These are phyloP conservation scores for Drosophila azteca DNA, from an alignment of 1,140 invertebrate species.

Conservation along the genomic window DNA sequence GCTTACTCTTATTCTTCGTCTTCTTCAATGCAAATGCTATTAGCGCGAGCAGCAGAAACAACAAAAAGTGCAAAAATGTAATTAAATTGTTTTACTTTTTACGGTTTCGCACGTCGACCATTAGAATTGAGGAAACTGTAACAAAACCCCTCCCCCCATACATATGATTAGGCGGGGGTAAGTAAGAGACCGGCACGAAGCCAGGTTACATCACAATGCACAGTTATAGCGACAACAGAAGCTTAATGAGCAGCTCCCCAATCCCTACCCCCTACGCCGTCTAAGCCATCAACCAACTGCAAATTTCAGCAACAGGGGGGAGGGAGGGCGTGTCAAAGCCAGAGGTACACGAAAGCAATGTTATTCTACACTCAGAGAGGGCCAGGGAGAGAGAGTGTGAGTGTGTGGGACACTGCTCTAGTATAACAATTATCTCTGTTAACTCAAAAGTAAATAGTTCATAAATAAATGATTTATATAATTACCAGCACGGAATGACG, in stretches of 20 bases:
- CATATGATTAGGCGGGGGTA: too few species aligned
- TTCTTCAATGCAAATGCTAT: conserved; percentile 59
- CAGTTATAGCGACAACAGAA: conserved; percentile 42
- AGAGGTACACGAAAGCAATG: conserved; percentile 30
- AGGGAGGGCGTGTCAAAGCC: conserved; percentile 5
- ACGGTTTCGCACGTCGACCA: conserved; percentile 65
- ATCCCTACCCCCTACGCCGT: neutral
- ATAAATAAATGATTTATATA: conserved; percentile 69
- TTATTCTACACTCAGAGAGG: conserved; percentile 27
- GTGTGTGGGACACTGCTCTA: conserved; percentile 1
- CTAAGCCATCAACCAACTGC: conserved; percentile 3
- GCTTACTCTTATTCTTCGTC: conserved; percentile 7
- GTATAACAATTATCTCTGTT: conserved; percentile 38
- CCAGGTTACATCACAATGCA: conserved; percentile 44
- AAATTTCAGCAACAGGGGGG: conserved; percentile 12
- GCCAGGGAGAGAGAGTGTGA: neutral
- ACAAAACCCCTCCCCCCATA: conserved; percentile 45
- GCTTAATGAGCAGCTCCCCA: conserved; percentile 29
- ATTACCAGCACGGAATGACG: conserved; percentile 51
- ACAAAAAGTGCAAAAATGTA: conserved; percentile 64
- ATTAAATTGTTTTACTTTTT: conserved; percentile 80
- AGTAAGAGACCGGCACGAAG: conserved; percentile 7
- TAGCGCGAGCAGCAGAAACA: conserved; percentile 47
- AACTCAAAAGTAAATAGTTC: conserved; percentile 70
- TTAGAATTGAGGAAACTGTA: conserved; percentile 51